Conservation (phyloP, 2,113 vertebrate species). For the Pelobates fuscus region DNA sequence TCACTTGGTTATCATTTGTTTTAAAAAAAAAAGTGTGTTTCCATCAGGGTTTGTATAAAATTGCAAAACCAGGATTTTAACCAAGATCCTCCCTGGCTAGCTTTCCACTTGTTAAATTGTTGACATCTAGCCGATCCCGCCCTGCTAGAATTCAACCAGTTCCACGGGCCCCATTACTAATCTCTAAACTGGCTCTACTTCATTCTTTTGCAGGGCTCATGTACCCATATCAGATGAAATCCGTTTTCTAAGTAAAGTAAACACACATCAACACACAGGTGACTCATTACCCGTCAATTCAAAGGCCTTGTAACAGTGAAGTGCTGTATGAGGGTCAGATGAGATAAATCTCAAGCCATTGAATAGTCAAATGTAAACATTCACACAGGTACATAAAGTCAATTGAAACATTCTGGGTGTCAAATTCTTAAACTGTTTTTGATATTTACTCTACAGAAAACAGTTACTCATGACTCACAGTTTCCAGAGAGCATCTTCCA, state of each 20-base stretch:
- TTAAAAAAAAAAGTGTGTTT: too few species aligned
- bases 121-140: neutral
- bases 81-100: too few species aligned
- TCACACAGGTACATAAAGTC: constrained; percentile 15
- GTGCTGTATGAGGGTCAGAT: neutral
- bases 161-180: constrained; percentile 15
- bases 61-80: too few species aligned
- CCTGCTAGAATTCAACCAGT: neutral
- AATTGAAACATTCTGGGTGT: neutral
- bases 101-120: too few species aligned
- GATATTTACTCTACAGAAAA: constrained; percentile 10
- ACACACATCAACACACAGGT: constrained; percentile 2
- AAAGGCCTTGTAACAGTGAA: neutral
- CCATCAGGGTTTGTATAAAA: too few species aligned
- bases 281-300: constrained; percentile 3
- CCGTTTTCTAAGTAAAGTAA: constrained; percentile 10
- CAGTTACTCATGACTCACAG: neutral
- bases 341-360: too few species aligned
- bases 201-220: constrained; percentile 21
- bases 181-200: constrained; percentile 24
- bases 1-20: too few species aligned
- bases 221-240: constrained; percentile 2
- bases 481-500: neutral
- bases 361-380: constrained; percentile 3
- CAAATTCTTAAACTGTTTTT: constrained; percentile 23